Evolutionary conservation across 2,888 invertebrate species (phyloP), one percentile per base, ranked within the genome.

Genomic region (Caenorhabditis doughertyi): DNA sequence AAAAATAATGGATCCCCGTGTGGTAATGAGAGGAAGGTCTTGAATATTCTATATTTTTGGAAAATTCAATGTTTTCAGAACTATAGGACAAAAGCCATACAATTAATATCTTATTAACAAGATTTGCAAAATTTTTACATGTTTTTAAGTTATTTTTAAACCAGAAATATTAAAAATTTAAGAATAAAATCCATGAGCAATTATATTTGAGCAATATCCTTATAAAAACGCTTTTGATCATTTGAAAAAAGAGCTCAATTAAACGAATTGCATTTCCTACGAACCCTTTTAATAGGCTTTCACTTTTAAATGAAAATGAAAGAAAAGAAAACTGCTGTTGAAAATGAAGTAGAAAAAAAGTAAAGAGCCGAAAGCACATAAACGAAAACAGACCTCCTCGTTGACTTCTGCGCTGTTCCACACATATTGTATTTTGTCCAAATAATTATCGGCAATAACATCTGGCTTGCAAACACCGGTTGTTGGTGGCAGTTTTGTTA

Each of bases 391-490:
- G 21, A 87, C 89, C 72, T 89, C 86, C 49, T 89, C 89, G 25
- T 83, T 85, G 32, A 87, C 87, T 62, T 86, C 84, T 0, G 88
- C 85, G 21, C 88, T 90, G 60, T 89, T 87, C 76, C 87, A 89
- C 9, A 90, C 89, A 53, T 89, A 81, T 76, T 90, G 89, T 35
- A 90, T 90, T 51, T 86, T 84, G 74, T 89, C 83, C 73, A 86
- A 85, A 74, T 89, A 89, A 58, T 89, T 83, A 56, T 87, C 86
- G 9, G 87, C 89, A 39, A 90, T 83, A 18, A 87, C 79, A 21
- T 76, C 42, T 32, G 88, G 89, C 25, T 84, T 81, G 65, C 90
- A 90, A 56, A 77, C 81, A 23, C 83, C 83, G 32, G 73, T 79
- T 16, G 77, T 74, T 21, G 85, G 84, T 29, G 86, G 86, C 18